Base-by-base conservation (phyloP, 2,797 vertebrate genomes). In the Triplophysa bombifrons region DNA sequence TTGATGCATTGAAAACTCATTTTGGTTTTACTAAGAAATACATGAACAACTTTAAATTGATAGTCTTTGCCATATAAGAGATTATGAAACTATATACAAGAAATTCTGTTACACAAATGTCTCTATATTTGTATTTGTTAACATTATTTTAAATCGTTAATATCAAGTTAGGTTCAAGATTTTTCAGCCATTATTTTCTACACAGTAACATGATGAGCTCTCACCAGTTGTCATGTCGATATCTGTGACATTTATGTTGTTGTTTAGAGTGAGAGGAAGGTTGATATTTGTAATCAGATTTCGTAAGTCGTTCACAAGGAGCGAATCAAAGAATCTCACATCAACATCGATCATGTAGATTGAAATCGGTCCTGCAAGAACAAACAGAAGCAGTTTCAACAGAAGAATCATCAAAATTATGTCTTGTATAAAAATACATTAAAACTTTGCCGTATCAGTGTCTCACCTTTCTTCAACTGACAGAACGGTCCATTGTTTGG, bases 401-500 rank as follows among this genome's bases (percentile, higher is more conserved):
- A 30, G 17, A 55, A 76, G 16, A 30, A 19, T 58, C 46, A 68
- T 9, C 13, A 8, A 14, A 55, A 10, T n/a, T 20, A 20, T n/a
- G 20, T 55, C 53, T 55, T 20, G 20, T 53, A 19, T 53, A 4
- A 19, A 53, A 55, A 11, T n/a, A 30, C 5, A 19, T 19, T n/a
- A 19, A n/a, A 7, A 1, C 17, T 19, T 4, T 19, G 50, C 9
- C 2, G 8, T 3, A 53, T 55, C 19, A 51, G 20, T 46, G 14
- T 3, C 67, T 25, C 88, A 93, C 93, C 80, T 92, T 88, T 92
- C 92, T 79, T 41, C 27, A 83, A 84, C 67, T 92, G 88, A 68
- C 95, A 96, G 78, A 89, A 93, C 69, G 87, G 81, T 73, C 90
- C 88, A 0, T 83, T 16, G 2, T 82, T 41, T 84, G 93, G 92